phyloP scores from a whole-genome alignment of 2,888 invertebrate genomes.

The Cybosia mesomella region DNA sequence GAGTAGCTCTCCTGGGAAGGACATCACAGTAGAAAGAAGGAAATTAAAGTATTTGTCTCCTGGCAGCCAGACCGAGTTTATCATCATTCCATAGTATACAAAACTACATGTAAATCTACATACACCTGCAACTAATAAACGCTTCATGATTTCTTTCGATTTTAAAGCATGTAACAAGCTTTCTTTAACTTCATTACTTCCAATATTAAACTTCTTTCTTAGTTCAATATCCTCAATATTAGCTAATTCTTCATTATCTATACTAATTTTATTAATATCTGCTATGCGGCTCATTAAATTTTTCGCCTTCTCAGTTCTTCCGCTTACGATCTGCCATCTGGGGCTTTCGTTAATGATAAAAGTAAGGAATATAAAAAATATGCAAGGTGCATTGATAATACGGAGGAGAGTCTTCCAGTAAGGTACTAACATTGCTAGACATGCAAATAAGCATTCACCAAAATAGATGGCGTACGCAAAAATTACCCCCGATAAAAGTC shows the following conservation, averaged over 20 bases:
- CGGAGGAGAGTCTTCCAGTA: conserved; percentile 72
- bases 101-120: conserved; percentile 71
- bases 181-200: conserved; percentile 62
- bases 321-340: conserved; percentile 74
- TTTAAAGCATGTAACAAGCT: conserved; percentile 60
- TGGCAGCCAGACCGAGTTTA: conserved; percentile 75
- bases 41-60: conserved; percentile 78
- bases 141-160: conserved; percentile 67
- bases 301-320: conserved; percentile 68
- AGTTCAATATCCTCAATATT: conserved; percentile 61
- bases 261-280: conserved; percentile 65
- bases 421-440: conserved; percentile 69
- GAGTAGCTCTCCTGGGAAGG: conserved; percentile 75
- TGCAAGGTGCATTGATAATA: conserved; percentile 70
- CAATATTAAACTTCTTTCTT: conserved; percentile 68
- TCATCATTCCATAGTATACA: conserved; percentile 75
- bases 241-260: conserved; percentile 62
- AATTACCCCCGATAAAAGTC: conserved; percentile 70
- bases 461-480: conserved; percentile 71
- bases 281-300: conserved; percentile 61
- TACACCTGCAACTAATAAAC: conserved; percentile 60
- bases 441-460: conserved; percentile 71
- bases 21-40: conserved; percentile 71
- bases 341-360: conserved; percentile 72
- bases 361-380: conserved; percentile 64